Base-by-base conservation (phyloP, 2,888 invertebrate genomes). In the Chalcosyrphus nemorum region DNA sequence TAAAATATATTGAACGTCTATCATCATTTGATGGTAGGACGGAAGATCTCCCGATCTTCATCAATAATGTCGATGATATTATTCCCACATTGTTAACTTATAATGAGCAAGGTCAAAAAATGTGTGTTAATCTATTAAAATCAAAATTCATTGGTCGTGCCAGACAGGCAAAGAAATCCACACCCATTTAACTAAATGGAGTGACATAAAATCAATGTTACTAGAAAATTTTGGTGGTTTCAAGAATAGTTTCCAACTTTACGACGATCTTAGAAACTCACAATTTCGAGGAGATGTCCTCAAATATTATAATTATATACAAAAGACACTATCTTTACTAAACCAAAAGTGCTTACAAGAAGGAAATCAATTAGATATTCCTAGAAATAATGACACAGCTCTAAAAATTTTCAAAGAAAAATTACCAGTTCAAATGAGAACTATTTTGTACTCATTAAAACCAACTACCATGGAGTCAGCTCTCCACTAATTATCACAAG, bases 321-420 rank as follows among this genome's bases (percentile, higher is more conserved):
- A 59, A 29, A 52, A 43, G 43, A 54, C 29, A 13, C 17, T 63
- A 2, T 56, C 54, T 3, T 5, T 43, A 19, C 19, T 61, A 2
- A 72, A 61, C 7, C 71, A 72, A 52, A 72, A 72, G 24, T 54
- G 66, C 7, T 19, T 54, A 7, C 66, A 66, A n/a, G 66, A 54
- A 29, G 13, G 29, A 2, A 56, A 66, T 27, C 1, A 1, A 7
- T 21, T 6, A n/a, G 56, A 57, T 13, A 38, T 54, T 9, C 11
- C 56, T 7, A 11, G 21, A n/a, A 57, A 57, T 7, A 38, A 38
- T 6, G n/a, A 57, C 11, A 57, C 38, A 5, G 57, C 38, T 1
- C 15, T 19, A 15, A 50, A 71, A 5, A 71, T 71, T 2, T 71
- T 41, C 9, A 38, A 43, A 43, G 19, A 72, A 61, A 27, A n/a